A percentile compares a stretch with the other conserved stretches of the same genome.
phyloP scores from a whole-genome alignment of 2,888 invertebrate genomes.

The Sarcophaga carnaria region DNA sequence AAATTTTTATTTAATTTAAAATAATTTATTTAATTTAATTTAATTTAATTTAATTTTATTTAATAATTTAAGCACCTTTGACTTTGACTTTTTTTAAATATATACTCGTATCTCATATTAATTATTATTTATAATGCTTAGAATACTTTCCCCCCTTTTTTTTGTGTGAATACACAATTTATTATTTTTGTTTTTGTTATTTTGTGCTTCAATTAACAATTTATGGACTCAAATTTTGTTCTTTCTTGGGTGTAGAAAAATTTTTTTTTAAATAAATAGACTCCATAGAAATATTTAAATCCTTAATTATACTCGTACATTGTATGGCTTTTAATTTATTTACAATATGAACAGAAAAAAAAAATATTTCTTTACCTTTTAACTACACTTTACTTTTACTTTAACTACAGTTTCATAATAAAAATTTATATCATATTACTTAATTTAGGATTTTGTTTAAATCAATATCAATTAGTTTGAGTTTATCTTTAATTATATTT shows the following conservation, averaged over 20 bases:
- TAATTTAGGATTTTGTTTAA: neutral
- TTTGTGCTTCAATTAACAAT: neutral
- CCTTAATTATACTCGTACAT: neutral
- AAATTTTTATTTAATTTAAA: no score
- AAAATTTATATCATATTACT: neutral
- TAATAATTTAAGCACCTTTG: neutral
- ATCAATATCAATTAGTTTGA: neutral
- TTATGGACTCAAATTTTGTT: neutral
- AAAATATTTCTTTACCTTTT: neutral
- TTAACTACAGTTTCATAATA: neutral
- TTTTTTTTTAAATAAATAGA: neutral
- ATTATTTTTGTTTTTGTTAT: neutral
- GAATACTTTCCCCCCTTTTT: slow-evolving; percentile 20
- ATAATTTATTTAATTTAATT: neutral
- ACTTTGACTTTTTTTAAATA: neutral
- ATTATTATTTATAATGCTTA: neutral
- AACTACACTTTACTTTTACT: neutral
- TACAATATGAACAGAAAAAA: neutral
- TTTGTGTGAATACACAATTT: neutral
- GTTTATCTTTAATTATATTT: neutral
- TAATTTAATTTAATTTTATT: neutral
- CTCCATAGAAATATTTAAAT: neutral
- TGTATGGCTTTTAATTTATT: neutral
- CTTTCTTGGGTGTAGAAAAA: no score
- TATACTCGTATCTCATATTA: neutral